Evolutionary conservation across 2,797 vertebrate species (phyloP).

Genomic region (Gymnothorax javanicus): DNA sequence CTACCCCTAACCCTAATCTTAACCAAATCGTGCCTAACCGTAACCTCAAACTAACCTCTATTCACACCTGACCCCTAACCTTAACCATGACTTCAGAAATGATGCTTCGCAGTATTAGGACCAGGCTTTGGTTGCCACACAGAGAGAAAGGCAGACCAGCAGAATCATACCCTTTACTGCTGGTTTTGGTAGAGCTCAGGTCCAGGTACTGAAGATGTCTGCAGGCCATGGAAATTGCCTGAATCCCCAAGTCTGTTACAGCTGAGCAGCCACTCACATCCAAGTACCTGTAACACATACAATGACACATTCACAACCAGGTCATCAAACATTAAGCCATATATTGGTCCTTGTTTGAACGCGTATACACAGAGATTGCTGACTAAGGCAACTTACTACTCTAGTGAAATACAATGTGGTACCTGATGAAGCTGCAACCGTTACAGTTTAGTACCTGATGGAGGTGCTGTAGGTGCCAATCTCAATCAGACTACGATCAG

Average conservation of each 20-base stretch:
- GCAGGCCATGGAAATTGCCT: slow-evolving; percentile 61
- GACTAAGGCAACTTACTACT: neutral
- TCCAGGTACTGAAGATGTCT: slow-evolving; percentile 60
- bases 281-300: slow-evolving; percentile 53
- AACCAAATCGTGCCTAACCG: too few species aligned
- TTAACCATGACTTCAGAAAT: too few species aligned
- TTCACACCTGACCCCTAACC: too few species aligned
- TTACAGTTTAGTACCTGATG: slow-evolving; percentile 45
- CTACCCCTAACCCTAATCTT: too few species aligned
- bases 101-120: too few species aligned
- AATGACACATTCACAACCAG: neutral
- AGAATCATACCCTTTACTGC: slow-evolving; percentile 58
- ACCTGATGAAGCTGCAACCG: neutral
- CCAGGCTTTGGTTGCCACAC: too few species aligned
- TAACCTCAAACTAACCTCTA: too few species aligned
- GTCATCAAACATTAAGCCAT: neutral
- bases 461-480: slow-evolving; percentile 56
- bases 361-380: too few species aligned
- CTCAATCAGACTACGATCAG: slow-evolving; percentile 60
- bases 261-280: slow-evolving; percentile 65
- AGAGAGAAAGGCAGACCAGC: neutral
- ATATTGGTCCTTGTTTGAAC: too few species aligned
- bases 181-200: slow-evolving; percentile 64
- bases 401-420: neutral
- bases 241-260: slow-evolving; percentile 64